These are phyloP conservation scores for Porphyrio hochstetteri DNA, from an alignment of 2,113 vertebrate genomes.

Conservation along the genomic window DNA sequence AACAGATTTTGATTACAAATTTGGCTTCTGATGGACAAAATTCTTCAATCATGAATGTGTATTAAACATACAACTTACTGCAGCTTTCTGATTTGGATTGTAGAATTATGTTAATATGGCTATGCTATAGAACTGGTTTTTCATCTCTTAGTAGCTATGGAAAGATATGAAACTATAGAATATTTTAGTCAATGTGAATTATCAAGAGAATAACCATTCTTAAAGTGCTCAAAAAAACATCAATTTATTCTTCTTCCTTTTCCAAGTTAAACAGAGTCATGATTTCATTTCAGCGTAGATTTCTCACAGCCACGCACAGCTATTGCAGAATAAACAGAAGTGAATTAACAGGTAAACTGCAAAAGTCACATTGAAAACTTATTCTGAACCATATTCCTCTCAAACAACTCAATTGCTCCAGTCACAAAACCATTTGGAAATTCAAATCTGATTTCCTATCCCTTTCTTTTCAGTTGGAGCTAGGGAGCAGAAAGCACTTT, in stretches of 20 bases:
- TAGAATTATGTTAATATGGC: background rate
- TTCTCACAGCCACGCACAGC: constrained; percentile 25
- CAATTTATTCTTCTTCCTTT: constrained; percentile 26
- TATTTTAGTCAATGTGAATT: background rate
- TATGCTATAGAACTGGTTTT: background rate
- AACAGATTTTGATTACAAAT: background rate
- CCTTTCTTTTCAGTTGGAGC: background rate
- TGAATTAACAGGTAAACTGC: background rate
- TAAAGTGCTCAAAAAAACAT: background rate
- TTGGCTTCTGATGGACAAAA: background rate
- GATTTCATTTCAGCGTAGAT: background rate
- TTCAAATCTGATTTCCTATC: background rate
- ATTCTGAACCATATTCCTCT: background rate
- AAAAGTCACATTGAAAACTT: background rate
- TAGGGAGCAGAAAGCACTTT: background rate
- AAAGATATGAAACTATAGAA: background rate
- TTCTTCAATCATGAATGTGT: background rate
- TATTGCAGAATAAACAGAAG: background rate
- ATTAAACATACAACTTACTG: background rate
- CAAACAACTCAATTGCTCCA: background rate
- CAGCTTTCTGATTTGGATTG: background rate
- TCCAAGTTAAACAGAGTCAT: constrained; percentile 14
- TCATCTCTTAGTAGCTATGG: background rate
- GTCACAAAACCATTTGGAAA: background rate
- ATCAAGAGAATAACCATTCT: background rate